Conservation (phyloP, 2,797 vertebrate species). For the Enteromius anoplus region DNA sequence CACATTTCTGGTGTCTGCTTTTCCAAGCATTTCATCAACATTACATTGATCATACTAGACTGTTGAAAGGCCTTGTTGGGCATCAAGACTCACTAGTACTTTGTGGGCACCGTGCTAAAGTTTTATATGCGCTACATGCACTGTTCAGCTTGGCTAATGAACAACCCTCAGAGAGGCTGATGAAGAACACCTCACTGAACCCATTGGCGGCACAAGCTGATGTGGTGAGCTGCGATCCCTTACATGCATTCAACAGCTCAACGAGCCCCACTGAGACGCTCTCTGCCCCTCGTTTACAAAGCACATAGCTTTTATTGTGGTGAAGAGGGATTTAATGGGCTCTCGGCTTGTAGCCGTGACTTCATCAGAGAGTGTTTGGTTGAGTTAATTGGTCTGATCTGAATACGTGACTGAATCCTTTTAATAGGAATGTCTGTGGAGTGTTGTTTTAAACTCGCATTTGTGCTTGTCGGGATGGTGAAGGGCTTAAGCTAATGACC, state of each 20-base stretch:
- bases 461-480: conserved; percentile 15
- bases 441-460: conserved; percentile 18
- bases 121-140: conserved; percentile 35
- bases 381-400: conserved; percentile 30
- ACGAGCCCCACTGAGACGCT: conserved; percentile 5
- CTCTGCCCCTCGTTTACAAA: conserved; percentile 14
- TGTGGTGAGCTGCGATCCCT: not conserved
- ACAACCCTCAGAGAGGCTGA: not conserved
- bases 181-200: conserved; percentile 42
- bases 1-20: not conserved
- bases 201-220: conserved; percentile 11
- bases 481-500: conserved; percentile 16
- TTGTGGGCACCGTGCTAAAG: conserved; percentile 17
- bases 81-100: not conserved
- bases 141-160: conserved; percentile 37
- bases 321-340: conserved; percentile 37
- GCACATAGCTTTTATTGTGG: conserved; percentile 36
- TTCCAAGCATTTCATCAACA: not conserved
- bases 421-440: conserved; percentile 35
- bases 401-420: conserved; percentile 15
- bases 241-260: conserved; percentile 10
- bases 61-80: not conserved
- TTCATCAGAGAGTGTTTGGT: conserved; percentile 35
- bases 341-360: conserved; percentile 25
- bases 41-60: not conserved